Conservation (phyloP, 2,113 vertebrate genomes). For the Willisornis vidua region DNA sequence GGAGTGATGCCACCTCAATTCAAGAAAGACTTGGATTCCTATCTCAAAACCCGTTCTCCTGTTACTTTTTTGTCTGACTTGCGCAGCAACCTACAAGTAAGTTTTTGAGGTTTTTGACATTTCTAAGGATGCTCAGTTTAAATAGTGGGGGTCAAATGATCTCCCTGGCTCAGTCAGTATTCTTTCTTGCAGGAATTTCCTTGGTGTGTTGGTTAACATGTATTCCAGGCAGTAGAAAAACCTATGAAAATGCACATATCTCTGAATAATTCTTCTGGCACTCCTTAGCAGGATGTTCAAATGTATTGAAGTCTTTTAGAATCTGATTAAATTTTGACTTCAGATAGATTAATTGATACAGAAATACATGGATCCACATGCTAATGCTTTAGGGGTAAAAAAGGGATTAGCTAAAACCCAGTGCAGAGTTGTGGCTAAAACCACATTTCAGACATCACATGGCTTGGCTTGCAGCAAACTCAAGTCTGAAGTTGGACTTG, state of each 20-base stretch:
- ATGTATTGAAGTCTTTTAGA: neutral
- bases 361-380: neutral
- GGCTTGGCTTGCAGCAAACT: neutral
- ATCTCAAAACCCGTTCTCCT: constrained; percentile 97
- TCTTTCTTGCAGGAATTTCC: neutral
- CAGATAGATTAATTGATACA: neutral
- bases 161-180: neutral
- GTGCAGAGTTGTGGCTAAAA: neutral
- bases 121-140: neutral
- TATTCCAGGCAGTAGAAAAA: neutral
- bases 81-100: constrained; percentile 96
- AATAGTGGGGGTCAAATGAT: neutral
- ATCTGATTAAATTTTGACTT: neutral
- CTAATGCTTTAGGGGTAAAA: neutral
- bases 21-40: constrained; percentile 99
- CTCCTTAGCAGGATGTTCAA: neutral
- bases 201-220: neutral
- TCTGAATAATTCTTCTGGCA: neutral
- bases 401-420: neutral
- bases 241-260: neutral
- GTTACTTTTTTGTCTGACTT: constrained; percentile 97
- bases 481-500: neutral
- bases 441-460: neutral
- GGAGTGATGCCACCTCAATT: constrained; percentile 99
- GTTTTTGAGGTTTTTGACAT: neutral